Evolutionary conservation across 2,113 vertebrate species (phyloP), one percentile per base, ranked within the genome.

Genomic region (Stigmatopora argus): DNA sequence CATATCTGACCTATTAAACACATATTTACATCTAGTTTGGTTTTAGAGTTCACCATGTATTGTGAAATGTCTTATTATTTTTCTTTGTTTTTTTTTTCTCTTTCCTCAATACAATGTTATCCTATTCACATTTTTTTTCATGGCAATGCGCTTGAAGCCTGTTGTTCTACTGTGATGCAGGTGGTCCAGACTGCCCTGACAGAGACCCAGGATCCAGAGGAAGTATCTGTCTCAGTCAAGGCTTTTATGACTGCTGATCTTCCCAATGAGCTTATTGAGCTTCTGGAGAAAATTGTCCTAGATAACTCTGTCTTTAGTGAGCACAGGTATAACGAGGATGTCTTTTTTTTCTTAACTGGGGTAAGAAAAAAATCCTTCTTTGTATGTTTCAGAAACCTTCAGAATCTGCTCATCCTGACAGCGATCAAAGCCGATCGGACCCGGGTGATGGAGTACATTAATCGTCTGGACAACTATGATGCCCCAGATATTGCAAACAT

Each of bases 201-300:
- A 0, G 97, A 99, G 89, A 99, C 97, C 12, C 97, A 99, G 81
- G 97, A 99, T 85, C 97, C 97, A 38, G 97, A 99, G 85, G 97
- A 99, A 81, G 96, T 99, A 1, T 99, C 97, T 18, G 97, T 99
- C 69, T 98, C 97, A 69, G 97, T 99, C 76, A 99, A 99, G 80
- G 97, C 97, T 67, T 99, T 99, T 87, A 99, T 99, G 97, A 99
- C 97, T 5, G 97, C 97, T 13, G 97, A 99, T 82, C 95, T 99
- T 78, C 97, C 97, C 67, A 99, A 99, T 63, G 97, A 99, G 81
- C 94, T 99, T 71, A 99, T 99, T 75, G 97, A 99, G 75, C 91
- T 99, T 62, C 83, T 99, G 85, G 97, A 99, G 88, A 99, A 99
- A 85, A 99, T 99, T 59, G 97, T 99, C 67, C 88, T 99, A 74